A percentile compares a stretch with the other conserved stretches of the same genome.
Conservation (phyloP, 2,113 vertebrate genomes). For the Mormyrus iriodes region DNA sequence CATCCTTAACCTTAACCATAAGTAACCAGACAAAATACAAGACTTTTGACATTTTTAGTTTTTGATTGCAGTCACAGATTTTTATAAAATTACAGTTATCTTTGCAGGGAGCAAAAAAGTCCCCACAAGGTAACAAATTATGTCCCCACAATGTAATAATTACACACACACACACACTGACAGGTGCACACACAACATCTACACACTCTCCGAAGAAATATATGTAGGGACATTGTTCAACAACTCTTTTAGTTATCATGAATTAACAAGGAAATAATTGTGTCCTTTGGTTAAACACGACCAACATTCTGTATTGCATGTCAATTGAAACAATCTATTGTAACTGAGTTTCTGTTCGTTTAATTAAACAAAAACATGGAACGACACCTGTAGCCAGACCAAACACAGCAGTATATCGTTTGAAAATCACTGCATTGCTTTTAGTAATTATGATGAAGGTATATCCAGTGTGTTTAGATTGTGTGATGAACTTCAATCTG, state of each 20-base stretch:
- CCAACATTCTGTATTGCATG: neutral
- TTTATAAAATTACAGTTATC: neutral
- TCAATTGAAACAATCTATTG: neutral
- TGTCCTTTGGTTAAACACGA: neutral
- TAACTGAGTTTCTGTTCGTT: neutral
- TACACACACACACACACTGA: neutral
- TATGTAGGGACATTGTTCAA: neutral
- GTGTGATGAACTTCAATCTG: neutral
- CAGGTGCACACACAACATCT: neutral
- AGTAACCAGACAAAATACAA: neutral
- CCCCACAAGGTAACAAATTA: neutral
- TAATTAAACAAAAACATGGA: neutral
- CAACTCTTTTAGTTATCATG: neutral
- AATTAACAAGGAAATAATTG: neutral
- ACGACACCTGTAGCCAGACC: neutral
- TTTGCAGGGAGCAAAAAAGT: neutral
- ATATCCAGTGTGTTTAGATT: neutral
- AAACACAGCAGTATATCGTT: neutral
- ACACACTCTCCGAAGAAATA: neutral
- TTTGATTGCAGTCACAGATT: neutral
- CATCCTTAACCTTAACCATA: neutral
- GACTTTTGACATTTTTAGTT: neutral
- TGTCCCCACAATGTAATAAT: neutral
- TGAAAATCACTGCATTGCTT: neutral
- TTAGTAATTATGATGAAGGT: neutral